Evolutionary conservation across 2,888 invertebrate species (phyloP).

Genomic region (Acanthacorydalis orientalis): DNA sequence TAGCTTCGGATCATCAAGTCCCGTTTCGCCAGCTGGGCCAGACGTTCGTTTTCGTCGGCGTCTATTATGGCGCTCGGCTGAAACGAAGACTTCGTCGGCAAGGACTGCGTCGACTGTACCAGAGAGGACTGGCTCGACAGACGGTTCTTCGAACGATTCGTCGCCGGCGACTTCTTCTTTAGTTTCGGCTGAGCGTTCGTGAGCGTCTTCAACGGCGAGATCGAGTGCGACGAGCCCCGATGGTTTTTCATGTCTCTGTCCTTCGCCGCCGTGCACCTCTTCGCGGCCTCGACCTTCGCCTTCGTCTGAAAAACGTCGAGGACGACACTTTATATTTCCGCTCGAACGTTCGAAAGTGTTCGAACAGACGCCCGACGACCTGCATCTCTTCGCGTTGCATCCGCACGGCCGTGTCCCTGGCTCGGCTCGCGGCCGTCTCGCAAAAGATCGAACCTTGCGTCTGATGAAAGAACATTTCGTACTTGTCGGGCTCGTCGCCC

Average conservation of each 20-base stretch:
- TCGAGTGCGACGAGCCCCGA: no score
- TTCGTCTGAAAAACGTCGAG: no score
- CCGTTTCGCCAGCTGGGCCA: conserved; percentile 44
- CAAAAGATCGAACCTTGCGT: conserved; percentile 57
- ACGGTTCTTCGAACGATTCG: conserved; percentile 15
- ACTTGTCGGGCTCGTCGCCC: conserved; percentile 37
- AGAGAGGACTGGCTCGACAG: conserved; percentile 1
- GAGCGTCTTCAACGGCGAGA: no score
- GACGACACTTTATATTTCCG: background rate
- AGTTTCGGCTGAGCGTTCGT: no score
- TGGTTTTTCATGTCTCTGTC: no score
- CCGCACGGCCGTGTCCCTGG: conserved; percentile 57
- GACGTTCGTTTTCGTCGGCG: conserved; percentile 54
- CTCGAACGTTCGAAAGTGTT: background rate
- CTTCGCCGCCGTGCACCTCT: no score
- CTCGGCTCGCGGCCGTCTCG: conserved; percentile 59
- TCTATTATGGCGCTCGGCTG: conserved; percentile 49
- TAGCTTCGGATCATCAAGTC: conserved; percentile 52
- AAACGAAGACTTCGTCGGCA: conserved; percentile 25
- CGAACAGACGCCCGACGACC: conserved; percentile 18
- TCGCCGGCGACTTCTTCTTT: conserved; percentile 14
- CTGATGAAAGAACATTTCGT: conserved; percentile 56
- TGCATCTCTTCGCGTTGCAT: conserved; percentile 51
- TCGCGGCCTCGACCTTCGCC: no score
- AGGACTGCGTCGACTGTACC: background rate